A percentile compares a stretch with the other conserved stretches of the same genome.
These are phyloP conservation scores for Rafetus swinhoei DNA, from an alignment of 2,113 vertebrate genomes.

Conservation along the genomic window DNA sequence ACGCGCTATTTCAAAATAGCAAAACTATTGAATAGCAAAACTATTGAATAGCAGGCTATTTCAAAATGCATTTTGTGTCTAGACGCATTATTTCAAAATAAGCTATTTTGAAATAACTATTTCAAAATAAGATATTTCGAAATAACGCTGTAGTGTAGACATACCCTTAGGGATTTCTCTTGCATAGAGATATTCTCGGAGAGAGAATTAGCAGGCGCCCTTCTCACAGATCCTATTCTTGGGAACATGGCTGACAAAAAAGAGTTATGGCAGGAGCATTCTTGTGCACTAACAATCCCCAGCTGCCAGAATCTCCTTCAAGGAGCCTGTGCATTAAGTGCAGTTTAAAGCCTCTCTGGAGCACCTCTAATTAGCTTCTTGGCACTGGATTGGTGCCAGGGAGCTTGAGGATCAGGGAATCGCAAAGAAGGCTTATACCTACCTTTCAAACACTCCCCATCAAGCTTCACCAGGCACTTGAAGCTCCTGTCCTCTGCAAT, in stretches of 20 bases:
- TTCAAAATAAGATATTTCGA: no score
- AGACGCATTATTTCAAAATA: no score
- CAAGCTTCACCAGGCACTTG: neutral
- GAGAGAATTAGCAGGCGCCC: neutral
- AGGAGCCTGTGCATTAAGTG: neutral
- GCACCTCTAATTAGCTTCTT: neutral
- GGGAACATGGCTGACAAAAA: neutral
- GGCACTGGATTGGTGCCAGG: neutral
- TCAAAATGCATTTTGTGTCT: no score
- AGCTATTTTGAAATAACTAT: no score
- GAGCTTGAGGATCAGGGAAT: neutral
- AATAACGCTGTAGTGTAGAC: no score
- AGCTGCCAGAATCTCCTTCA: conserved; percentile 1
- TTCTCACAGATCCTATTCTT: neutral
- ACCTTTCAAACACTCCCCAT: neutral
- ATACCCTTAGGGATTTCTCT: neutral
- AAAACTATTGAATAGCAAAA: no score
- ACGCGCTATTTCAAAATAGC: no score
- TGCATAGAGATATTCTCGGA: neutral
- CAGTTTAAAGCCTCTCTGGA: neutral
- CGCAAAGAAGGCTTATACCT: neutral
- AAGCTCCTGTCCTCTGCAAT: neutral
- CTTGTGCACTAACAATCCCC: neutral
- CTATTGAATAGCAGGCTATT: no score
- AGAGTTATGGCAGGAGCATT: neutral